Percentiles rank a stretch among this genome's conserved stretches.
phyloP scores from a whole-genome alignment of 2,797 vertebrate genomes.

The Manis pentadactyla region DNA sequence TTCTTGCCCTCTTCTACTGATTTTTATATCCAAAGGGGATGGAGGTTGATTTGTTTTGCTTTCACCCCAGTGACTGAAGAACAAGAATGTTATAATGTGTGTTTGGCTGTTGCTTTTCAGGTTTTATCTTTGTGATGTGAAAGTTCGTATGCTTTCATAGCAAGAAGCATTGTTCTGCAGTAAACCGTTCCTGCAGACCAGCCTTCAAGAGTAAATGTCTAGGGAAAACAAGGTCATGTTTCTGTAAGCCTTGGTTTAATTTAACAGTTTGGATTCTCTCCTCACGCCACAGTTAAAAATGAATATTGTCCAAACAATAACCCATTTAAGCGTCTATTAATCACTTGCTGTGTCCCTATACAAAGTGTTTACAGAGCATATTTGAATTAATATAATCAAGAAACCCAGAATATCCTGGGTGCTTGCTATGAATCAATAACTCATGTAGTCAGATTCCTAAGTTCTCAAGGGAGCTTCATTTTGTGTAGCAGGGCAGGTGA shows the following conservation, averaged over 20 bases:
- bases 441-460: background rate
- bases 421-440: background rate
- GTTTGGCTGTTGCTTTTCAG: background rate
- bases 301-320: background rate
- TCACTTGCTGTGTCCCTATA: background rate
- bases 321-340: background rate
- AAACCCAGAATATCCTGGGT: background rate
- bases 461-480: background rate
- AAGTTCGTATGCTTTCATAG: background rate
- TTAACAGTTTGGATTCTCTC: background rate
- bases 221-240: background rate
- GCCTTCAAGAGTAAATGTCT: background rate
- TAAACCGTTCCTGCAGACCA: background rate
- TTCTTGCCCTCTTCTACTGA: background rate
- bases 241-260: background rate
- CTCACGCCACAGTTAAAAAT: background rate
- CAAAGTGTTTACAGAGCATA: background rate
- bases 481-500: background rate
- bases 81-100: background rate
- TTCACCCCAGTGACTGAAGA: background rate
- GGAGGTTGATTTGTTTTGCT: background rate
- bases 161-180: background rate
- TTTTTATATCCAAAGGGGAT: background rate
- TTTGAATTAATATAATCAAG: background rate
- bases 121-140: background rate